These are phyloP conservation scores for Saturnia pavonia DNA, from an alignment of 2,888 invertebrate genomes.

Conservation along the genomic window DNA sequence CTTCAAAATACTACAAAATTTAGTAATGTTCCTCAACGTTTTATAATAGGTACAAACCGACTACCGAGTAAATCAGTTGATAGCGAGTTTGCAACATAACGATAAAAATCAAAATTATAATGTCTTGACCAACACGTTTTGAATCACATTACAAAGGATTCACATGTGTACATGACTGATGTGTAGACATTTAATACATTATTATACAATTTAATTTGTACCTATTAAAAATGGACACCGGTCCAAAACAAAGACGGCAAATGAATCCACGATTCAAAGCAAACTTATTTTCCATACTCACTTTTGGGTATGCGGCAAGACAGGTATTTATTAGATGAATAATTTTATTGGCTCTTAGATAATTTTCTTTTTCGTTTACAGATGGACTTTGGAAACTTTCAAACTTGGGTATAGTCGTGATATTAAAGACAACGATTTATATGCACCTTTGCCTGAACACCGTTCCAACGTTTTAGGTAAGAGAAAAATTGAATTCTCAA, in stretches of 20 bases:
- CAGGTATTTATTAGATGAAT: not conserved
- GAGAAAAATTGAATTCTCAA: not conserved
- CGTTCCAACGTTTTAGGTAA: constrained; percentile 80
- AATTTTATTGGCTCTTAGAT: not conserved
- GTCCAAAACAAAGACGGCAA: constrained; percentile 62
- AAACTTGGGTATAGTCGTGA: constrained; percentile 85
- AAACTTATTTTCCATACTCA: constrained; percentile 76
- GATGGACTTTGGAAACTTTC: constrained; percentile 87
- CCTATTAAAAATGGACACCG: constrained; percentile 63
- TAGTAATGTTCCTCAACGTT: not conserved
- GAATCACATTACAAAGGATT: not conserved
- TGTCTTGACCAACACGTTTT: constrained; percentile 16
- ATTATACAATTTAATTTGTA: not conserved
- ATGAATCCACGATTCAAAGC: constrained; percentile 78
- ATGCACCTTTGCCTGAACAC: constrained; percentile 85
- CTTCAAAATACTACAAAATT: not conserved
- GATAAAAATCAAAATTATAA: not conserved
- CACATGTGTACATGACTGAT: not conserved
- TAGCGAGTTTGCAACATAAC: not conserved
- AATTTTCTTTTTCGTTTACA: constrained; percentile 48
- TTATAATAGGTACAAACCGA: not conserved
- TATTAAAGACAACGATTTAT: constrained; percentile 85
- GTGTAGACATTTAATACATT: not conserved
- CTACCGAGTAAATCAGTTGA: not conserved
- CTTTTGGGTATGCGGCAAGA: constrained; percentile 73